Base-by-base conservation (phyloP, 2,113 vertebrate species). In the Motacilla tschutschensis region DNA sequence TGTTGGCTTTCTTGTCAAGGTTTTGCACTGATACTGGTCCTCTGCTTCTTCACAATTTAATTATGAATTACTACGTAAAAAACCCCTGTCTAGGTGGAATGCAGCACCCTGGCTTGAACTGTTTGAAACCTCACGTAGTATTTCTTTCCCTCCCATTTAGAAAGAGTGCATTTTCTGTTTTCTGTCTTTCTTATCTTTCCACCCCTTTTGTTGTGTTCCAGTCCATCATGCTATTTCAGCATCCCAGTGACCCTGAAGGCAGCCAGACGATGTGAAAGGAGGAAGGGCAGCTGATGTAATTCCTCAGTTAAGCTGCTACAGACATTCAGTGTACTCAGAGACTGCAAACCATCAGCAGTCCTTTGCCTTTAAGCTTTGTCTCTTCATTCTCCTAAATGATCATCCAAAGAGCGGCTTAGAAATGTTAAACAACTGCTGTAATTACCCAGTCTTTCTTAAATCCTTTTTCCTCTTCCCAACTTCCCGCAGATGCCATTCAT, bases 401-500 rank as follows among this genome's bases (percentile, higher is more conserved):
- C 35, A 43, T 54, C 64, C 57, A 63, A 88, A 80, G 58, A 48
- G 22, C 66, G 80, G 46, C 74, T 78, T 86, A 79, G 81, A 90
- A 86, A 79, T 65, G 47, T 90, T 83, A 57, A 92, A 57, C 57
- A 77, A 75, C 46, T 66, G 29, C 62, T 88, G 50, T 72, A 75
- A 86, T 92, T 85, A 62, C 28, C 20, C 17, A 33, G 19, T 48
- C 41, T 80, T 73, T 77, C 58, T 60, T 69, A 75, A 85, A 64
- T 72, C n/a, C 47, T 50, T 83, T 89, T 64, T 71, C 29, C 24
- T 79, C 43, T 65, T 46, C 57, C 15, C 6, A 8, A 5, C 48
- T 86, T 81, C 35, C 13, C 9, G 8, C 55, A 76, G 66, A 76
- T 33, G 24, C 26, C 18, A 43, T 83, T 91, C 16, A 19, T 86